Percentiles rank a stretch among this genome's conserved stretches.
phyloP scores from a whole-genome alignment of 2,888 invertebrate species.

The Lasius platythorax region DNA sequence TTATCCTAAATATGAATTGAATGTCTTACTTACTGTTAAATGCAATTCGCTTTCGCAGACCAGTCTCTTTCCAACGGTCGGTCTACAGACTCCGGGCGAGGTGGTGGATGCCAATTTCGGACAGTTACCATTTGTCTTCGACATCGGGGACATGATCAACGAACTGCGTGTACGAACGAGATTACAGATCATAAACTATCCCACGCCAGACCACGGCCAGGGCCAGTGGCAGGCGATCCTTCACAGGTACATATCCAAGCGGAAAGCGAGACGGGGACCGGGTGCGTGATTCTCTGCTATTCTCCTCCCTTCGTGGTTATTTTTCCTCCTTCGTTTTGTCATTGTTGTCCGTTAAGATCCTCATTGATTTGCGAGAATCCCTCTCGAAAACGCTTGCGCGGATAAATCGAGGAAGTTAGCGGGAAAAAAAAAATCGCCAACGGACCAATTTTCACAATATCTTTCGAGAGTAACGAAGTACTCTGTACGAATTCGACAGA shows the following conservation, averaged over 20 bases:
- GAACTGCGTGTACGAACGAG: slow-evolving; percentile 95
- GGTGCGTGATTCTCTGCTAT: slow-evolving; percentile 26
- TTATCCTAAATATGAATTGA: neutral
- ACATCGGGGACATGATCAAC: slow-evolving; percentile 98
- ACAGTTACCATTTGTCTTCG: slow-evolving; percentile 98
- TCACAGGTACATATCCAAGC: slow-evolving; percentile 90
- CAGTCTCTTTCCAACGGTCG: slow-evolving; percentile 99
- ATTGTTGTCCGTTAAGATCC: slow-evolving; percentile 46
- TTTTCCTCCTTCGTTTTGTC: slow-evolving; percentile 51
- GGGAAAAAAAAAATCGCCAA: slow-evolving; percentile 2
- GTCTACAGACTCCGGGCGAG: slow-evolving; percentile 99
- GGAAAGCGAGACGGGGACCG: slow-evolving; percentile 36
- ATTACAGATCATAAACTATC: slow-evolving; percentile 94
- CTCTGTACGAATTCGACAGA: slow-evolving; percentile 87
- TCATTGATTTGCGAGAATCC: slow-evolving; percentile 44
- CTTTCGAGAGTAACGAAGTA: slow-evolving; percentile 58
- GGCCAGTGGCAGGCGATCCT: slow-evolving; percentile 97
- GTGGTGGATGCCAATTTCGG: slow-evolving; percentile 99
- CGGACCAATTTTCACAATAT: slow-evolving; percentile 44
- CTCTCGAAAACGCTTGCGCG: slow-evolving; percentile 34
- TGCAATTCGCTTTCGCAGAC: slow-evolving; percentile 88
- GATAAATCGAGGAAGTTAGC: slow-evolving; percentile 39
- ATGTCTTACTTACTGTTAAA: neutral
- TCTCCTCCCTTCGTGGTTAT: slow-evolving; percentile 32
- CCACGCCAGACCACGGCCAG: slow-evolving; percentile 92